Percentiles rank a stretch among this genome's conserved stretches.
phyloP scores from a whole-genome alignment of 2,113 vertebrate species.

The Syngnathoides biaculeatus region DNA sequence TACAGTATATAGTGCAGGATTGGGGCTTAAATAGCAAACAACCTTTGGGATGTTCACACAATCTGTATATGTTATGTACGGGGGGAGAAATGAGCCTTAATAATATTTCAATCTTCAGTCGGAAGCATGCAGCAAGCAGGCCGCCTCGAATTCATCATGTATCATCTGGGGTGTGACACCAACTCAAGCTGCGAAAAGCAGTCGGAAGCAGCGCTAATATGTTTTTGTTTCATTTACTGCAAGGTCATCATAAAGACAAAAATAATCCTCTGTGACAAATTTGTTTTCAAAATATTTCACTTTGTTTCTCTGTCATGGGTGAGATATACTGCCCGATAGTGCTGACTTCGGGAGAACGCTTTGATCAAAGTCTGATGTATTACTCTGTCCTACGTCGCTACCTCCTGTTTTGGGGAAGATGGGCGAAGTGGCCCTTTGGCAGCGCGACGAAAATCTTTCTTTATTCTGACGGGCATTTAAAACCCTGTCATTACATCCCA shows the following conservation, averaged over 20 bases:
- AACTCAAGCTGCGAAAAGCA: slow-evolving; percentile 44
- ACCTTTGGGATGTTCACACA: slow-evolving; percentile 31
- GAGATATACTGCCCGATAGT: slow-evolving; percentile 63
- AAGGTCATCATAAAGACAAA: slow-evolving; percentile 74
- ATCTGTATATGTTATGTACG: slow-evolving; percentile 13
- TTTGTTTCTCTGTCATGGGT: slow-evolving; percentile 66
- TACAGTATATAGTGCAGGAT: too few species aligned
- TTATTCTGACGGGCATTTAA: slow-evolving; percentile 39
- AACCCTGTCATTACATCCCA: slow-evolving; percentile 16
- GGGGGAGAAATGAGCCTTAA: slow-evolving; percentile 17
- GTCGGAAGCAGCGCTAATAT: slow-evolving; percentile 57
- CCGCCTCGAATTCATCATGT: slow-evolving; percentile 35
- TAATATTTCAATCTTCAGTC: slow-evolving; percentile 32
- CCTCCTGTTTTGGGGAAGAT: slow-evolving; percentile 55
- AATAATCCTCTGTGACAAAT: slow-evolving; percentile 72
- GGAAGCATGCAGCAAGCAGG: slow-evolving; percentile 28
- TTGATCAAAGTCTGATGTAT: slow-evolving; percentile 69
- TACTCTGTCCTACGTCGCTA: slow-evolving; percentile 53
- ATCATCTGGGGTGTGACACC: slow-evolving; percentile 48
- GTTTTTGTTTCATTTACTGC: slow-evolving; percentile 70
- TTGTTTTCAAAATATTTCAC: slow-evolving; percentile 72
- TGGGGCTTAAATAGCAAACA: slow-evolving; percentile 26
- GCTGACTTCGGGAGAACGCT: slow-evolving; percentile 65
- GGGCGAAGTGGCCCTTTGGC: slow-evolving; percentile 38
- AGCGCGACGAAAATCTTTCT: slow-evolving; percentile 29